Evolutionary conservation across 2,797 vertebrate genomes (phyloP).

Genomic region (Perdix hodgsoniae): DNA sequence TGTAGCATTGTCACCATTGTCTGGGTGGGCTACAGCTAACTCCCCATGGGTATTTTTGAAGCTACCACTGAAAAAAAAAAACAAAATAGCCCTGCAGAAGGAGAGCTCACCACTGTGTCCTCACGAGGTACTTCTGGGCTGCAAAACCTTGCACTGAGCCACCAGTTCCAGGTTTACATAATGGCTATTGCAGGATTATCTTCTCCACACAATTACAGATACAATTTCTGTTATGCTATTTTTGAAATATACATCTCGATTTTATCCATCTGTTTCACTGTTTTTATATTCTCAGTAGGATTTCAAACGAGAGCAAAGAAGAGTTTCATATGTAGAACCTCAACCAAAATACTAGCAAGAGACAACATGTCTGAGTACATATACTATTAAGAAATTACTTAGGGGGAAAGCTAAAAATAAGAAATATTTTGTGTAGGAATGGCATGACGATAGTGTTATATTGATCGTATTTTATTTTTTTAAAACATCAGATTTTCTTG

Average conservation of each 20-base stretch:
- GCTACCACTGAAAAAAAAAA: background rate
- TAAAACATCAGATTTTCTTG: background rate
- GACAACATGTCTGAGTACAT: background rate
- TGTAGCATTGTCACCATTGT: background rate
- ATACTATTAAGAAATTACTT: background rate
- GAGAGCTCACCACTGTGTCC: accelerated
- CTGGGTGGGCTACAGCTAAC: background rate
- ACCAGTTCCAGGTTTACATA: background rate
- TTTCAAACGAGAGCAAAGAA: background rate
- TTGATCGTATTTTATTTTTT: background rate
- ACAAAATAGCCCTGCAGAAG: background rate
- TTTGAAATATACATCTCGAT: background rate
- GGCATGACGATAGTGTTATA: background rate
- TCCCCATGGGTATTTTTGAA: background rate
- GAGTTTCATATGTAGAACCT: background rate
- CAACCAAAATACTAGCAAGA: background rate
- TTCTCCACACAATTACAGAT: background rate
- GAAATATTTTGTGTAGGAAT: background rate
- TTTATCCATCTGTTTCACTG: background rate
- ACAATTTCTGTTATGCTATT: background rate
- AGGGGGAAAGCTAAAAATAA: background rate
- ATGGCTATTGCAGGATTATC: background rate
- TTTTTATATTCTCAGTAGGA: background rate
- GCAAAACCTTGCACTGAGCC: background rate
- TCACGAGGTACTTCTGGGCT: background rate